These are phyloP conservation scores for Trematomus bernacchii DNA, from an alignment of 2,797 vertebrate species.

Conservation along the genomic window DNA sequence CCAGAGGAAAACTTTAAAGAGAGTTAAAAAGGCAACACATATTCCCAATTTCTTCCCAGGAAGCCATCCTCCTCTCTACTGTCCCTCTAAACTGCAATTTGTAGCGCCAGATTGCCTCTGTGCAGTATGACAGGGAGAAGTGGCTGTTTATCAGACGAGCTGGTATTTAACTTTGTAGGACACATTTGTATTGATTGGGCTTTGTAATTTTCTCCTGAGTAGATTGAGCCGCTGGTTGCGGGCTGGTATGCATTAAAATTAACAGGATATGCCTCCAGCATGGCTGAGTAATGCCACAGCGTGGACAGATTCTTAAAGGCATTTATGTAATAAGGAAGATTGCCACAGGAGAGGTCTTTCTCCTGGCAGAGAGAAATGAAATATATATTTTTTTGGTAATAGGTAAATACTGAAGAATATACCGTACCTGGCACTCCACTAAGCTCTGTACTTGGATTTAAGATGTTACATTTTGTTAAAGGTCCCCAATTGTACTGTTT, in stretches of 20 bases:
- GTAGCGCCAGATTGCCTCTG: slow-evolving; percentile 57
- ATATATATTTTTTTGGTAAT: neutral
- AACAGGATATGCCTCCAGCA: slow-evolving; percentile 62
- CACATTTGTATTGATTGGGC: slow-evolving; percentile 78
- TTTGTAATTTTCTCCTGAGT: slow-evolving; percentile 76
- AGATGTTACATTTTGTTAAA: neutral
- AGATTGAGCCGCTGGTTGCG: slow-evolving; percentile 66
- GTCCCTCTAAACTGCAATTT: slow-evolving; percentile 56
- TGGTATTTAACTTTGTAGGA: slow-evolving; percentile 78
- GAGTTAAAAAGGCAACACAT: slow-evolving; percentile 9
- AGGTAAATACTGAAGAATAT: slow-evolving; percentile 27
- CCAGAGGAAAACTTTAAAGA: too few relatives aligned
- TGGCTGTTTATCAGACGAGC: slow-evolving; percentile 71
- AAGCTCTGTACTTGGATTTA: slow-evolving; percentile 22
- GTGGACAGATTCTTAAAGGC: slow-evolving; percentile 31
- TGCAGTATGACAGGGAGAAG: slow-evolving; percentile 62
- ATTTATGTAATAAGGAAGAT: slow-evolving; percentile 40
- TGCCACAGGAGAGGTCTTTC: slow-evolving; percentile 34
- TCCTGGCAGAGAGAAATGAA: slow-evolving; percentile 1
- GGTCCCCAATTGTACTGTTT: too few relatives aligned
- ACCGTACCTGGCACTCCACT: slow-evolving; percentile 8
- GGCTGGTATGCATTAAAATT: slow-evolving; percentile 67
- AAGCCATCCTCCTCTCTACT: slow-evolving; percentile 13
- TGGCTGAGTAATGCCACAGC: slow-evolving; percentile 44
- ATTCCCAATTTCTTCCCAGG: slow-evolving; percentile 36